These are phyloP conservation scores for Ornithorhynchus anatinus DNA, from an alignment of 2,113 vertebrate genomes.

Conservation along the genomic window DNA sequence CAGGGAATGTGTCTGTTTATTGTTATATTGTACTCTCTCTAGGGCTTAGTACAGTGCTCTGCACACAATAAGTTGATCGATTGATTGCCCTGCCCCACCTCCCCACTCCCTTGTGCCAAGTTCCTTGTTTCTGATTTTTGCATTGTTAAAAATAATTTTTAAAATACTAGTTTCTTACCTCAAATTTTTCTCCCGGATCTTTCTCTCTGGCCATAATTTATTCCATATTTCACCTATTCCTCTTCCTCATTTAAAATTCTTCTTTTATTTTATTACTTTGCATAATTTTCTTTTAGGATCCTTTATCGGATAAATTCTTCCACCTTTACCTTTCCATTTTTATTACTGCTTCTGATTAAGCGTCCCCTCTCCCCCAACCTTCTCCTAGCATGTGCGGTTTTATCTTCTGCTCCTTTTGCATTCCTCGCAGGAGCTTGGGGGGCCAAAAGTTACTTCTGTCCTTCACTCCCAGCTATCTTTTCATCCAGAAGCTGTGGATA, in stretches of 20 bases:
- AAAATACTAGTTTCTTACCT: conserved; percentile 49
- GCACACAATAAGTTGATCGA: too few species aligned
- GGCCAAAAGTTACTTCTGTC: too few species aligned
- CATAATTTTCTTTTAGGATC: conserved; percentile 68
- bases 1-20: too few species aligned
- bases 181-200: conserved; percentile 14
- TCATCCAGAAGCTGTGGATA: too few species aligned
- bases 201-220: conserved; percentile 44
- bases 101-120: background rate
- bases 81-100: background rate
- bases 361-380: background rate
- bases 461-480: too few species aligned
- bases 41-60: too few species aligned
- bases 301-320: conserved; percentile 62
- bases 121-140: conserved; percentile 30
- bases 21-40: too few species aligned
- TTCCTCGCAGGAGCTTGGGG: too few species aligned
- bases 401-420: accelerated
- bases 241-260: conserved; percentile 63
- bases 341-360: background rate
- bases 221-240: conserved; percentile 55
- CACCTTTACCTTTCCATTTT: conserved; percentile 38
- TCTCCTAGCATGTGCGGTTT: background rate
- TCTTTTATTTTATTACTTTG: conserved; percentile 70
- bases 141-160: conserved; percentile 51